Base-by-base conservation (phyloP, 1,140 invertebrate genomes). In the Temnothorax nylanderi region DNA sequence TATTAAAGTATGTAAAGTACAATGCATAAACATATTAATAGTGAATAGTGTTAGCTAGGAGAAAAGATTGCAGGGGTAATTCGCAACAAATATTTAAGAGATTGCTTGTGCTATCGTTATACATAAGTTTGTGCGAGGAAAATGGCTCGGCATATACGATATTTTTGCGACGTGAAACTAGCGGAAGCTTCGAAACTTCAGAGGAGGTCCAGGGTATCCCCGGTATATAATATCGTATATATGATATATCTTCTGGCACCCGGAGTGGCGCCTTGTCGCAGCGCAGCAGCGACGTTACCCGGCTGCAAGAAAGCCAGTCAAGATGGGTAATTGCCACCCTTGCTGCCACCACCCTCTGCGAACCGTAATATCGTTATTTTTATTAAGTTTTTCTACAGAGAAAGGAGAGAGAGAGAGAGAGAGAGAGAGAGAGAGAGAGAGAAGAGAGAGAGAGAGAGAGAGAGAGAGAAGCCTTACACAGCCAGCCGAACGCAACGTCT, bases 331-430 rank as follows among this genome's bases (percentile, higher is more conserved):
- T 91, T 91, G 90, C 89, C 69, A 78, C 62, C 82, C 69, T 74
- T 78, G 60, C 71, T 74, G 60, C 64, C 62, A 34, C 47, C 7
- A 67, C 21, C 60, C 60, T 32, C 49, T 67, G 34, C 62, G 51
- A 69, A 64, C 32, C n/a, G 58, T 91, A 91, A 89, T 91, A 89
- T 49, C 90, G 62, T 89, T 81, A 89, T 91, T 91, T 91, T 91
- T 91, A 91, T 91, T 87, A 91, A 91, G 85, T 91, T 91, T 91
- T 89, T 89, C 72, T 56, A 54, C 11, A 37, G 10, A 67, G 16
- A 26, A 47, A 49, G 10, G 0, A 11, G 11, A 8, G 11, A 49
- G 47, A 49, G 37, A 49, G 47, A 49, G 11, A 77, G 26, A 77
- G 5, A 65, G 21, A 58, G 26, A 49, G 21, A 56, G 34, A 34